Conservation (phyloP, 2,888 invertebrate genomes). For the Luffia ferchaultella region DNA sequence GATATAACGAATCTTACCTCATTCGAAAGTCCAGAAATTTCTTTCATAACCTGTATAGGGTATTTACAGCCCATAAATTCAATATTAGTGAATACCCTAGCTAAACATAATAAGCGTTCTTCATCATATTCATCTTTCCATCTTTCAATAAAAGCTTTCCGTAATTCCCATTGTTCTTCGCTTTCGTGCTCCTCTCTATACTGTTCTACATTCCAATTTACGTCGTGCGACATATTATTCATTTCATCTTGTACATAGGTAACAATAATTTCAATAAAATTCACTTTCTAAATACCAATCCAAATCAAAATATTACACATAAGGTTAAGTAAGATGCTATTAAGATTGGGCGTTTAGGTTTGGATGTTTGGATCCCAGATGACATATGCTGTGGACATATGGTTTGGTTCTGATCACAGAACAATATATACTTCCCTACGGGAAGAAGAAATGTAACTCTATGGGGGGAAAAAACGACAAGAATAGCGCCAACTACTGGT, state of each 20-base stretch:
- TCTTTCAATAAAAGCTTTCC: constrained; percentile 78
- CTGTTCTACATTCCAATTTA: constrained; percentile 76
- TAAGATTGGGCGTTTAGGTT: no score
- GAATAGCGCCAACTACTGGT: no score
- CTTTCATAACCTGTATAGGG: constrained; percentile 63
- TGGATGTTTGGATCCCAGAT: no score
- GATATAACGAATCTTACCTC: no score
- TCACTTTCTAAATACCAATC: not conserved
- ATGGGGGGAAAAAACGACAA: no score
- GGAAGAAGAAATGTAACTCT: no score
- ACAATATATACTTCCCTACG: no score
- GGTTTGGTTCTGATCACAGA: no score
- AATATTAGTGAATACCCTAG: constrained; percentile 70
- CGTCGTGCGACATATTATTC: constrained; percentile 31
- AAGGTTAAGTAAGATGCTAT: no score
- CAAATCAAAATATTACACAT: no score
- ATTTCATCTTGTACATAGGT: not conserved
- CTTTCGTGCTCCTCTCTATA: constrained; percentile 84
- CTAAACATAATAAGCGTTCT: constrained; percentile 68
- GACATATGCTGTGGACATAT: no score
- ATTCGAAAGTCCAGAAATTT: constrained; percentile 52
- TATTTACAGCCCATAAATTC: constrained; percentile 71
- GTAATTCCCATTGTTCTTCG: constrained; percentile 88
- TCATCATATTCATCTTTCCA: constrained; percentile 73
- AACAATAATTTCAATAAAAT: not conserved